Evolutionary conservation across 2,888 invertebrate species (phyloP).

Genomic region (Xestoiulus laeticollis): DNA sequence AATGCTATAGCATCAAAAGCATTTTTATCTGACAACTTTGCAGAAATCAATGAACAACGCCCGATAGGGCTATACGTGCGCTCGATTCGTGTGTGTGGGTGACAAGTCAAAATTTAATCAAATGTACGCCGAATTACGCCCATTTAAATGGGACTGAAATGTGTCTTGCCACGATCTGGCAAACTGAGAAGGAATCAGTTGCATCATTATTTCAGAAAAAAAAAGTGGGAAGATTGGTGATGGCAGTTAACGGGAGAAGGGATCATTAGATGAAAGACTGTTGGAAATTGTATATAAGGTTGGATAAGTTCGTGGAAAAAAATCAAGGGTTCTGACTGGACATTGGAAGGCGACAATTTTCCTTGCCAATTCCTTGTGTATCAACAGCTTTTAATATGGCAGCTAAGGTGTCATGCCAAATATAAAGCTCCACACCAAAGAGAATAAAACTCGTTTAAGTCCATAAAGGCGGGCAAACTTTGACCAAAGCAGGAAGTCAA

Average conservation of each 20-base stretch:
- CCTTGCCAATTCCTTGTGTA: no score
- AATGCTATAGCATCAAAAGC: constrained; percentile 45
- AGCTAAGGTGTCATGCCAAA: no score
- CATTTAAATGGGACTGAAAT: constrained; percentile 17
- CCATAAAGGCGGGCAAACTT: not conserved
- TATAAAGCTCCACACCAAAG: no score
- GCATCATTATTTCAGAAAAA: not conserved
- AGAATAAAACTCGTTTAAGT: not conserved
- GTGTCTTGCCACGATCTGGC: constrained; percentile 19
- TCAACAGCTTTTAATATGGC: no score
- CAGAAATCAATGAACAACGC: constrained; percentile 28
- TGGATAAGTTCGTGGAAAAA: not conserved
- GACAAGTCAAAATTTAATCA: constrained; percentile 43
- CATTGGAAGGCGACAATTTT: no score
- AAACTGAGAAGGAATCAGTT: not conserved
- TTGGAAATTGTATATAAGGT: not conserved
- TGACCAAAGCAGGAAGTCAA: not conserved
- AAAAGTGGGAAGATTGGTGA: not conserved
- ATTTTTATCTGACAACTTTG: constrained; percentile 43
- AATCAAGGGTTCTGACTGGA: not conserved
- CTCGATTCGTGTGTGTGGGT: constrained; percentile 31
- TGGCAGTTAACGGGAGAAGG: not conserved
- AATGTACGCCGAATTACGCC: constrained; percentile 35
- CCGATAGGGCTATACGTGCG: not conserved
- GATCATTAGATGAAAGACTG: not conserved